Base-by-base conservation (phyloP, 1,140 invertebrate species). In the Trichonephila inaurata region DNA sequence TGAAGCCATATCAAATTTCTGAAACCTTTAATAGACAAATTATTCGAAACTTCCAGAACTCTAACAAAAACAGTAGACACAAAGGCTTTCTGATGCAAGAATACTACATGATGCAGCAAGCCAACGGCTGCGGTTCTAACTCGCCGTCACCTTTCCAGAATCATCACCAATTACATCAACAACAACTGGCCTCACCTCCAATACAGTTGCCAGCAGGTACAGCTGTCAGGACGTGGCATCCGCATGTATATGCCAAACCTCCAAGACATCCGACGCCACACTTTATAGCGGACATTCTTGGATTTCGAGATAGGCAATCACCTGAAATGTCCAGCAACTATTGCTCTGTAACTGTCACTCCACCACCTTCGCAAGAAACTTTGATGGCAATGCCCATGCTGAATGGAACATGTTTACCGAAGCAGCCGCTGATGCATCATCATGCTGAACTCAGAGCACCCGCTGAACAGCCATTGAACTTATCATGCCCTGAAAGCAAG, bases 251-350 rank as follows among this genome's bases (percentile, higher is more conserved):
- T 95, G 97, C 97, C 0, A 97, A 97, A 94, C 97, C 97, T 10
- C 97, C 97, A 2, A 97, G 97, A 94, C 96, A 96, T 77, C 97
- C 97, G 1, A 98, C 98, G 10, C 97, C 98, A 1, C 97, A 98
- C 95, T 97, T 97, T 18, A 98, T 98, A 94, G 97, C 97, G 91
- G 97, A 98, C 95, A 98, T 98, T 91, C 96, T 98, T 86, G 97
- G 97, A 83, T 91, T 94, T 62, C 64, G 85, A 28, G 88, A 90
- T 33, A 21, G 60, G 6, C 40, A 60, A 19, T 64, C 85, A 1
- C 89, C 72, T 33, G 77, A 85, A 19, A 61, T 90, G 21, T 33
- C 64, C n/a, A 92, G 19, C 61, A 92, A 33, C 40, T 92, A 72
- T 28, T 92, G 91, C 28, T n/a, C 82, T 14, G 44, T 92, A 83